Percentiles rank a stretch among this genome's conserved stretches.
Evolutionary conservation across 2,113 vertebrate genomes (phyloP).

Genomic region (Laterallus jamaicensis): DNA sequence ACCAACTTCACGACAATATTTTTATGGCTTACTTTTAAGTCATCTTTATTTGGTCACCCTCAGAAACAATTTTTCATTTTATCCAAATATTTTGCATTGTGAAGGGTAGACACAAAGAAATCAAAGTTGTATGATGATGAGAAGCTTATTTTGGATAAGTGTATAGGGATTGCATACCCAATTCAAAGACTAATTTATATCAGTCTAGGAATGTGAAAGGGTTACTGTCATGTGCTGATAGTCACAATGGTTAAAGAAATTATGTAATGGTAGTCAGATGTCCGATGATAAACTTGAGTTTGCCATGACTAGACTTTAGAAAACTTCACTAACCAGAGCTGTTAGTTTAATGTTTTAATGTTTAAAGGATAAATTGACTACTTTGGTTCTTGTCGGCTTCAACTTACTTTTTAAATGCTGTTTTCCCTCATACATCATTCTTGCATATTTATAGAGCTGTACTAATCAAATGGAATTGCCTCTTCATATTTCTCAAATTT

Average conservation of each 20-base stretch:
- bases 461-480: background rate
- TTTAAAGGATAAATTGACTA: background rate
- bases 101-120: background rate
- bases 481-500: slow-evolving; percentile 2
- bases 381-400: background rate
- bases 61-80: background rate
- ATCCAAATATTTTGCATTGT: background rate
- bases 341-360: background rate
- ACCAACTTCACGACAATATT: background rate
- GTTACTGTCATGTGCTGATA: background rate
- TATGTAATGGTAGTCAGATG: background rate
- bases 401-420: background rate
- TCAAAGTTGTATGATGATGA: background rate
- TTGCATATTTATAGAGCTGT: background rate
- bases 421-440: background rate
- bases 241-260: background rate
- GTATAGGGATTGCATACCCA: background rate
- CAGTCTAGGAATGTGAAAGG: background rate
- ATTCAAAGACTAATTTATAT: background rate
- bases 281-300: background rate
- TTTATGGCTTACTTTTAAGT: background rate
- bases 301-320: background rate
- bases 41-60: background rate
- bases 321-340: background rate
- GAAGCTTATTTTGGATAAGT: background rate